A percentile compares a stretch with the other conserved stretches of the same genome.
Evolutionary conservation across 2,113 vertebrate species (phyloP).

Genomic region (Clupea harengus): DNA sequence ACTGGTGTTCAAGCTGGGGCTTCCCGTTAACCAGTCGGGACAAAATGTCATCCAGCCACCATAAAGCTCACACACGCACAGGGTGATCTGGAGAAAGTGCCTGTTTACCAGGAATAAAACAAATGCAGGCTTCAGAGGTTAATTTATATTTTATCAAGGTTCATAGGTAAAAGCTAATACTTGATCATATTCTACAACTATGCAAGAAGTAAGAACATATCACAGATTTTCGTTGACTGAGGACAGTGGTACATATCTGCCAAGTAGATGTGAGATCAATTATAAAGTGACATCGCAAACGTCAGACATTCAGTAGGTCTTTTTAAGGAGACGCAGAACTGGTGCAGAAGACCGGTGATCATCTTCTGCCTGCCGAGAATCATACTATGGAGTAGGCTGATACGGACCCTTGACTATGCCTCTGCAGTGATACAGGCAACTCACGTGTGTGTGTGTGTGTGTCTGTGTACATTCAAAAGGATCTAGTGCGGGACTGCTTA

Average conservation of each 20-base stretch:
- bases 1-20: constrained; percentile 70
- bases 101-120: constrained; percentile 45
- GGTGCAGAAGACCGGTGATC: too few relatives aligned
- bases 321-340: background rate
- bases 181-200: too few relatives aligned
- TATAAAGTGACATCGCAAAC: background rate
- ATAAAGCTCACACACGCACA: constrained; percentile 72
- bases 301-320: background rate
- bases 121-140: background rate
- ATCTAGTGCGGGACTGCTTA: constrained; percentile 32
- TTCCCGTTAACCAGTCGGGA: constrained; percentile 72
- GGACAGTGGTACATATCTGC: too few relatives aligned
- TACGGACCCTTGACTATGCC: background rate
- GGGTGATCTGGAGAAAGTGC: constrained; percentile 77
- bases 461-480: background rate
- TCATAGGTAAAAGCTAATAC: too few relatives aligned
- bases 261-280: background rate
- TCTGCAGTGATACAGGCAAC: background rate
- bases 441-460: too few relatives aligned
- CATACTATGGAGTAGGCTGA: background rate
- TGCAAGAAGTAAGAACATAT: too few relatives aligned
- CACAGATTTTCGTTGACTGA: too few relatives aligned
- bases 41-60: constrained; percentile 75
- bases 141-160: too few relatives aligned
- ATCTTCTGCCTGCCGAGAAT: background rate